Base-by-base conservation (phyloP, 2,797 vertebrate species). In the Merluccius polli region DNA sequence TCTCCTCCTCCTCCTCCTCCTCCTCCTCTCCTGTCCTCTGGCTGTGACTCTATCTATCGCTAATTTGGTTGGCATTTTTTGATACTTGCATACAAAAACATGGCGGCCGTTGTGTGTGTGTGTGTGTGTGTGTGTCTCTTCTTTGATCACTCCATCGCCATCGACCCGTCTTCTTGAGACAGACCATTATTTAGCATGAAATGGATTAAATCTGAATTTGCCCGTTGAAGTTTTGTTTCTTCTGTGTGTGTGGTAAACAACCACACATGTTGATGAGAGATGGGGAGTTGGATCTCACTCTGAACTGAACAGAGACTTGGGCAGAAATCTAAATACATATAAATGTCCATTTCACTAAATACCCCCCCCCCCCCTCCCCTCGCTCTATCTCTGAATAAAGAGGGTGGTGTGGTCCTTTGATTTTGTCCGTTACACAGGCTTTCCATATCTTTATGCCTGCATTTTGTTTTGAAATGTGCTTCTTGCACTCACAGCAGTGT, bases 401-500 rank as follows among this genome's bases (percentile, higher is more conserved):
- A 89, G 85, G 82, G 78, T 72, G 78, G 77, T 73, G 73, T 41
- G 74, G 13, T 11, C 77, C 86, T 87, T 91, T 90, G 87, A 89
- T 87, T 89, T 84, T 73, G 75, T 78, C 83, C 81, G 89, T 90
- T 89, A 89, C 85, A 79, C 88, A 32, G 90, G 89, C 88, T 27
- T 24, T 31, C 44, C 30, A 5, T 41, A 12, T 67, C 33, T n/a
- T 38, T 41, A 18, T 72, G 18, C 30, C 29, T 31, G 2, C n/a
- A 9, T 65, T 32, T 74, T 78, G 76, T 24, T 72, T 87, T 88
- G 88, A 86, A 89, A 89, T 27, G 75, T 83, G 83, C 85, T 91
- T 89, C 84, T 86, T 88, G 72, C 81, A 71, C 83, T 84, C 84
- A 84, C 82, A 90, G 86, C 88, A 89, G 92, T 87, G 85, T 90